Percentiles rank a stretch among this genome's conserved stretches.
phyloP scores from a whole-genome alignment of 2,888 invertebrate species.

The Chrysodeixis includens region DNA sequence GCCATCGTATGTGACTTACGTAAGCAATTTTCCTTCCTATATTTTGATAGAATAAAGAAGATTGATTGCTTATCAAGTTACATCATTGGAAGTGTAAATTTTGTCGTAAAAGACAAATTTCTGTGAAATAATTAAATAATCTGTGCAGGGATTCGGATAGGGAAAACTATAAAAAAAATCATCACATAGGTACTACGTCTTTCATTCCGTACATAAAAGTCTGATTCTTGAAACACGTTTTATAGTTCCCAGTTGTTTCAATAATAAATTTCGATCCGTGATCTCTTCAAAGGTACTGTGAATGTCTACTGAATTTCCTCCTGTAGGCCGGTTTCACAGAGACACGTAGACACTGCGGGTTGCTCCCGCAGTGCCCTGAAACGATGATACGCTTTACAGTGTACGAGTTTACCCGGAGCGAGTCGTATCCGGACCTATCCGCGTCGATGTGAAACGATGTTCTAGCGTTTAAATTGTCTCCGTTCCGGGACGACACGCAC shows the following conservation, averaged over 20 bases:
- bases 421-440: no score
- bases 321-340: neutral
- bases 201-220: neutral
- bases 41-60: neutral
- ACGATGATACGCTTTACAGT: no score
- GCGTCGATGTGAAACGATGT: no score
- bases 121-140: neutral
- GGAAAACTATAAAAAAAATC: neutral
- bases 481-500: no score
- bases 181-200: neutral
- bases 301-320: slow-evolving; percentile 16
- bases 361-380: no score
- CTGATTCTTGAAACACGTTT: neutral
- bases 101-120: neutral
- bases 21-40: neutral
- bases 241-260: neutral
- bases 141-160: neutral
- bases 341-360: no score
- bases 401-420: no score
- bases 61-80: no score
- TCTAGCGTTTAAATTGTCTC: no score
- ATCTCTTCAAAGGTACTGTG: neutral
- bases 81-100: no score
- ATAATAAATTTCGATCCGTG: neutral
- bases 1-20: neutral